A percentile compares a stretch with the other conserved stretches of the same genome.
Evolutionary conservation across 2,888 invertebrate species (phyloP).

Genomic region (Nomada lathburiana): DNA sequence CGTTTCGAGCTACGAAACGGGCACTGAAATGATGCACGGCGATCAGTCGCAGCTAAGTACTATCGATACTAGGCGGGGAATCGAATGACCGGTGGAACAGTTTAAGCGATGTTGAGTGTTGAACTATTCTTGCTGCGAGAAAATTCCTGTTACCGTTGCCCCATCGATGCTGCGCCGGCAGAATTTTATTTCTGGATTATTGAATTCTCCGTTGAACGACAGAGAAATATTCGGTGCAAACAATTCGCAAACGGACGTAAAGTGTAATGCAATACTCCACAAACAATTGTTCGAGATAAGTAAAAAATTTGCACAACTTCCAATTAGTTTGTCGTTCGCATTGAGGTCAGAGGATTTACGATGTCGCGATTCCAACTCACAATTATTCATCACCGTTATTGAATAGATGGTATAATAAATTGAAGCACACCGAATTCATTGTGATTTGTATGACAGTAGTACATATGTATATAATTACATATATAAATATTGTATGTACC

Average conservation of each 20-base stretch:
- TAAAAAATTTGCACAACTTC: too few species aligned
- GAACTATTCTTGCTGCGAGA: neutral
- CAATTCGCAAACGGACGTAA: too few species aligned
- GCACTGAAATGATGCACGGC: neutral
- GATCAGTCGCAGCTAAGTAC: neutral
- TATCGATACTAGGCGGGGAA: conserved; percentile 2
- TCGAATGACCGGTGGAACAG: neutral
- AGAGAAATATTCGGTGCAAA: too few species aligned
- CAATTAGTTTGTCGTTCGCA: neutral
- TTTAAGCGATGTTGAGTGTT: neutral
- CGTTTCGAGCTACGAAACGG: conserved; percentile 9
- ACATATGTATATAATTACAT: neutral
- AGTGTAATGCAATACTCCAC: too few species aligned
- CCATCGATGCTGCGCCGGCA: too few species aligned
- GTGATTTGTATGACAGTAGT: neutral
- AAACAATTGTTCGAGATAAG: too few species aligned
- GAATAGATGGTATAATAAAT: neutral
- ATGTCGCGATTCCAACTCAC: neutral
- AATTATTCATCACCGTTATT: neutral
- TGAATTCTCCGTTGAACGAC: too few species aligned
- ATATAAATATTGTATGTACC: neutral
- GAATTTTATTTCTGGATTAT: too few species aligned
- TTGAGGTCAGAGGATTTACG: neutral
- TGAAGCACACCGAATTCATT: neutral
- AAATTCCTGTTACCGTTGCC: neutral